These are phyloP conservation scores for Dreissena polymorpha DNA, from an alignment of 1,140 invertebrate species.

Conservation along the genomic window DNA sequence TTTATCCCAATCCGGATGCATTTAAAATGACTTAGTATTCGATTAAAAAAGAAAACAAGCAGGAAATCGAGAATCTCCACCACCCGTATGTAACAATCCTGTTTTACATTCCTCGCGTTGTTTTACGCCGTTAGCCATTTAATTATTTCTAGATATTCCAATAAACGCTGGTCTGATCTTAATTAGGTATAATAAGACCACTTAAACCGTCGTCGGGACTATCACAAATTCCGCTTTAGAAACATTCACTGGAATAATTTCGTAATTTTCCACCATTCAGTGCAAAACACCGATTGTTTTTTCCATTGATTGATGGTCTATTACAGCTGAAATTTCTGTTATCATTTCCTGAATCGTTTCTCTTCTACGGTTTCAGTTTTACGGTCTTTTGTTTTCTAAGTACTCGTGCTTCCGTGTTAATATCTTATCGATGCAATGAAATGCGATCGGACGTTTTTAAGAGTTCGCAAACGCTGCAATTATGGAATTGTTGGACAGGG, in stretches of 20 bases:
- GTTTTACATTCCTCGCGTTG: not conserved
- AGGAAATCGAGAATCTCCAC: too few species aligned
- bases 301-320: constrained; percentile 44
- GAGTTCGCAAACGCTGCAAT: constrained; percentile 4
- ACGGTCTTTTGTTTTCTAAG: constrained; percentile 40
- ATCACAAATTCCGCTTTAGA: constrained; percentile 18
- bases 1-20: too few species aligned
- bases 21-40: too few species aligned
- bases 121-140: not conserved
- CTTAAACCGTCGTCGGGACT: constrained; percentile 29
- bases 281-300: constrained; percentile 24
- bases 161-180: not conserved
- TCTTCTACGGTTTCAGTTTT: constrained; percentile 47
- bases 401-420: constrained; percentile 34
- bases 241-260: constrained; percentile 42
- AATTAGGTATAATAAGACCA: constrained; percentile 33
- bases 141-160: constrained; percentile 4
- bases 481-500: not conserved
- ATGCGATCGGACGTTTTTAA: constrained; percentile 34
- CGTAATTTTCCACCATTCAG: constrained; percentile 40
- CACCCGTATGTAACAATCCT: too few species aligned
- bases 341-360: constrained; percentile 52
- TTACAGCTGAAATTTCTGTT: constrained; percentile 51
- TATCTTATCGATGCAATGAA: constrained; percentile 46
- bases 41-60: too few species aligned